Percentiles rank a stretch among this genome's conserved stretches.
Conservation (phyloP, 2,888 invertebrate species). For the Perizoma affinitatum region DNA sequence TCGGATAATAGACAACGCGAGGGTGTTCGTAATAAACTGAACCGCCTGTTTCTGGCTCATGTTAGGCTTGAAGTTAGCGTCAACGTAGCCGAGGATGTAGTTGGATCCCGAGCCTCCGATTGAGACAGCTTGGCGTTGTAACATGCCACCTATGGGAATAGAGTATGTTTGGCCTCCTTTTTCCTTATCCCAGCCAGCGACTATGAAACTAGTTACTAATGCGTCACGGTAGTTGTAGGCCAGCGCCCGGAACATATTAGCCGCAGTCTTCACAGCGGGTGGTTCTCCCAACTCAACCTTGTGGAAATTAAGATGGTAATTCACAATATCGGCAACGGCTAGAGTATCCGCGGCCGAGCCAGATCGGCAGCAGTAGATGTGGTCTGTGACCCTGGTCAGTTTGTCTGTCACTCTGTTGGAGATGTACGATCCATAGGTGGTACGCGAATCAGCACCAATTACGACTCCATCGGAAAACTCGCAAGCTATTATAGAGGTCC, state of each 20-base stretch:
- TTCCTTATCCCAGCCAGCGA: conserved; percentile 98
- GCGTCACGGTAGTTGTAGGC: conserved; percentile 98
- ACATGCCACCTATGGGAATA: conserved; percentile 94
- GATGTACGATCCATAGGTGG: conserved; percentile 97
- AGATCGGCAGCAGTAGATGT: conserved; percentile 98
- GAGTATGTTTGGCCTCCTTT: conserved; percentile 93
- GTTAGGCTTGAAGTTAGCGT: conserved; percentile 93
- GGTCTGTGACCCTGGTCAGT: conserved; percentile 95
- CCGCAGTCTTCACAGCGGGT: conserved; percentile 94
- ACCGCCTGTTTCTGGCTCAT: conserved; percentile 95
- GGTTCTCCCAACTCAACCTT: conserved; percentile 89
- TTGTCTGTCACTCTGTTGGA: conserved; percentile 98
- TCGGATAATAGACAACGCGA: conserved; percentile 94
- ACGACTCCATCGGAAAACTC: conserved; percentile 98
- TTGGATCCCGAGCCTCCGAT: conserved; percentile 98
- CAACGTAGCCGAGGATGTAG: conserved; percentile 97
- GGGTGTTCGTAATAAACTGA: conserved; percentile 93
- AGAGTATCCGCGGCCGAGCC: conserved; percentile 99
- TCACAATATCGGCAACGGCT: conserved; percentile 97
- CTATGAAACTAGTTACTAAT: conserved; percentile 96
- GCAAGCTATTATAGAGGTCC: conserved; percentile 98
- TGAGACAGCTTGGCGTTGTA: conserved; percentile 93
- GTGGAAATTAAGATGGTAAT: conserved; percentile 91
- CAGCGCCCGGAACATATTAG: conserved; percentile 95
- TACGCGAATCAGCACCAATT: conserved; percentile 98